Evolutionary conservation across 1,140 invertebrate genomes (phyloP).

Genomic region (Melanaphis sacchari): DNA sequence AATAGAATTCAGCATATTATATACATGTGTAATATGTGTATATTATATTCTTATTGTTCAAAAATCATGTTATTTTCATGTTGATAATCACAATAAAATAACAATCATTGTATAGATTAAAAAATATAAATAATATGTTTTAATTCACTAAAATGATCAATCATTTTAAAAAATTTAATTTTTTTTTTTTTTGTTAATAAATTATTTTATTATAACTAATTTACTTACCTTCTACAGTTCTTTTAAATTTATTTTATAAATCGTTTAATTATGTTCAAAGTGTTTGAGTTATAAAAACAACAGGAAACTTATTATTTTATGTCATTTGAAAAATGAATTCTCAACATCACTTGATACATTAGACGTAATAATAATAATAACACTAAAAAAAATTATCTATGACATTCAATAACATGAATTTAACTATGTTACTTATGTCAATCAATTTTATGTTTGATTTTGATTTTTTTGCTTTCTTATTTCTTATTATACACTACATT

Average conservation of each 20-base stretch:
- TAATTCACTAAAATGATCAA: background rate
- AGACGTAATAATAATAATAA: background rate
- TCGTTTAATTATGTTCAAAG: background rate
- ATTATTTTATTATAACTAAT: background rate
- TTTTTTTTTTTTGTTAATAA: background rate
- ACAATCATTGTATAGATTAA: no score
- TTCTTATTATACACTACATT: background rate
- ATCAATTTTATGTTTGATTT: background rate
- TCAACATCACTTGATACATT: background rate
- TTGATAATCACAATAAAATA: no score
- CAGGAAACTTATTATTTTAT: background rate
- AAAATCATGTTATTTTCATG: no score
- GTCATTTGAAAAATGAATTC: background rate
- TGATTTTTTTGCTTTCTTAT: background rate
- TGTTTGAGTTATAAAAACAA: background rate
- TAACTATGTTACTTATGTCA: background rate
- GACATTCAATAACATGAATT: background rate
- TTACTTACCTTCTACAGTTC: background rate
- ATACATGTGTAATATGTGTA: no score
- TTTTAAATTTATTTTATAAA: background rate
- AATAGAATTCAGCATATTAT: no score
- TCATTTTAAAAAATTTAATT: background rate
- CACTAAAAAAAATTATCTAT: background rate
- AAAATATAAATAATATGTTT: background rate
- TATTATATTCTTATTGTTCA: no score